These are phyloP conservation scores for Bradypodion pumilum DNA, from an alignment of 2,797 vertebrate species.

Conservation along the genomic window DNA sequence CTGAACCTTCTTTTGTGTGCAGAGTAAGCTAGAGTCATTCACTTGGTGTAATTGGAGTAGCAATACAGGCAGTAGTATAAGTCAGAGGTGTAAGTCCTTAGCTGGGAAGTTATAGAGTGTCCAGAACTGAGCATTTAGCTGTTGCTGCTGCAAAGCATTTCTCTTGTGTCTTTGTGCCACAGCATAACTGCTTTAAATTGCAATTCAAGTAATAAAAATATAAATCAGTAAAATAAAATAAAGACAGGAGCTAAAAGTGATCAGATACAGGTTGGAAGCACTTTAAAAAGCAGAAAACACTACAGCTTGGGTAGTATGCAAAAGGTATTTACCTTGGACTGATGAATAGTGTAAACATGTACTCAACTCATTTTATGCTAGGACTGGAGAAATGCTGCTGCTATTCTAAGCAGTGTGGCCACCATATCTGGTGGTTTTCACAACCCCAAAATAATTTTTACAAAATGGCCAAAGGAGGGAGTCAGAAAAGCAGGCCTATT, in stretches of 20 bases:
- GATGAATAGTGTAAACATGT: background rate
- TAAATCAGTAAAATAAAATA: background rate
- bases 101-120: background rate
- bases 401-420: background rate
- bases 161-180: background rate
- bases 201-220: background rate
- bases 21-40: background rate
- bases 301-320: background rate
- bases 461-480: no score
- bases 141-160: background rate
- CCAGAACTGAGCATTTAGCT: no score
- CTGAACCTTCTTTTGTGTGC: background rate
- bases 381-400: background rate
- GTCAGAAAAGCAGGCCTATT: background rate
- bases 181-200: background rate
- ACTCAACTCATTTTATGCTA: background rate
- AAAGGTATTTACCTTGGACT: background rate
- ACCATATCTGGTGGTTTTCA: background rate
- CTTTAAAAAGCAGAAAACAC: background rate
- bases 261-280: background rate
- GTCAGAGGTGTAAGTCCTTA: background rate
- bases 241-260: background rate
- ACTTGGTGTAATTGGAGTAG: background rate
- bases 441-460: background rate
- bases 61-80: background rate